phyloP scores from a whole-genome alignment of 2,113 vertebrate genomes.

The Odobenus rosmarus region DNA sequence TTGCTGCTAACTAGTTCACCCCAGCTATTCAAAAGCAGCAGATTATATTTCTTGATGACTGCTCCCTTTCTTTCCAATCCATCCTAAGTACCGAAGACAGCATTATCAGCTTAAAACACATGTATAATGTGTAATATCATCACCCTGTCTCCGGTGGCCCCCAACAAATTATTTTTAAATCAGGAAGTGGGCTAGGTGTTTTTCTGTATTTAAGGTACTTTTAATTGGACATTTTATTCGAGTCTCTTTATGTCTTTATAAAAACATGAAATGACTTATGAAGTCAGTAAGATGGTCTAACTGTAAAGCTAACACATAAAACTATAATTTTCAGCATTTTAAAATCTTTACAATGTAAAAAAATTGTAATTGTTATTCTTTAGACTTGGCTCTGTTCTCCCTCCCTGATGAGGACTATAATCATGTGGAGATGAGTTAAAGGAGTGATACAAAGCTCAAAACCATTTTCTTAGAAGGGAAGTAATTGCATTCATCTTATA shows the following conservation, averaged over 20 bases:
- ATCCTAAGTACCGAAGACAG: not conserved
- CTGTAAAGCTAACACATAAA: not conserved
- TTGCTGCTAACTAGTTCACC: not conserved
- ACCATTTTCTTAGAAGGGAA: slow-evolving; percentile 39
- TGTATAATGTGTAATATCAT: not conserved
- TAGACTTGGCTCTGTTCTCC: not conserved
- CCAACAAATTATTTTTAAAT: slow-evolving; percentile 41
- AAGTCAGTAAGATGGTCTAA: slow-evolving; percentile 33
- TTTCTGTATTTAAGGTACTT: not conserved
- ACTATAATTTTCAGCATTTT: slow-evolving; percentile 60
- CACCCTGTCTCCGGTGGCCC: not conserved
- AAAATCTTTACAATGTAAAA: slow-evolving; percentile 47
- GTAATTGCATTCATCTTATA: slow-evolving; percentile 27
- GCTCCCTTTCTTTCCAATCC: not conserved
- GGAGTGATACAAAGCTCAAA: slow-evolving; percentile 12
- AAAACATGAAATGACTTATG: slow-evolving; percentile 24
- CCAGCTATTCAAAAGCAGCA: not conserved
- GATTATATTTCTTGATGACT: not conserved
- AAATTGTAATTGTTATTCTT: slow-evolving; percentile 23
- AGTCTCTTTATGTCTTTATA: not conserved
- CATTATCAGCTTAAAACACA: not conserved
- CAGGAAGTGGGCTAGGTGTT: not conserved
- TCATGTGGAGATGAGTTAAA: slow-evolving; percentile 37
- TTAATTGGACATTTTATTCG: not conserved
- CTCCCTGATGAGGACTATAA: slow-evolving; percentile 1